These are phyloP conservation scores for Carcinoscorpius rotundicauda DNA, from an alignment of 1,140 invertebrate genomes.

Conservation along the genomic window DNA sequence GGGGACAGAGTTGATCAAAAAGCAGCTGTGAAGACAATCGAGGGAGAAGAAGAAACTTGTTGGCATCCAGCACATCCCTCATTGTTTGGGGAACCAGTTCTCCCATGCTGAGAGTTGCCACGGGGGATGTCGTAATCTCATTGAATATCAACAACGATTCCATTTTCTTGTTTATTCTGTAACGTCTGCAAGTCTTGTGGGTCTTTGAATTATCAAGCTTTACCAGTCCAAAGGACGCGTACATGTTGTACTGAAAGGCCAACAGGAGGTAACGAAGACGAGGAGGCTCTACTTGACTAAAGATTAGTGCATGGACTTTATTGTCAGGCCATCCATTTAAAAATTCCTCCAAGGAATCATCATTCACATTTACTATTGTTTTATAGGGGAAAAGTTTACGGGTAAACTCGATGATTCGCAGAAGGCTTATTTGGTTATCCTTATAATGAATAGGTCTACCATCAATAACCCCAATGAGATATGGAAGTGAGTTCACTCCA, in stretches of 20 bases:
- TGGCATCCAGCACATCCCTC: conserved; percentile 72
- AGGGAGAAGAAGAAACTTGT: conserved; percentile 78
- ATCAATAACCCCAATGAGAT: conserved; percentile 65
- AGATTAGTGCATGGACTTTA: conserved; percentile 73
- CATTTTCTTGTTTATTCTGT: conserved; percentile 57
- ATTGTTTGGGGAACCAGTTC: conserved; percentile 76
- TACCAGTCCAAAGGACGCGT: conserved; percentile 76
- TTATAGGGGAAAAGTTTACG: conserved; percentile 69
- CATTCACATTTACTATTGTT: conserved; percentile 53
- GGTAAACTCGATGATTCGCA: conserved; percentile 73
- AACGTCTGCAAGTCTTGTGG: conserved; percentile 29
- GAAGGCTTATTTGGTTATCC: conserved; percentile 57
- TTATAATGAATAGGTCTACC: conserved; percentile 66
- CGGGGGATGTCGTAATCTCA: conserved; percentile 65
- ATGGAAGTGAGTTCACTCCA: conserved; percentile 63
- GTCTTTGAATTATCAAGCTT: conserved; percentile 21
- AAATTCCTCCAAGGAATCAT: conserved; percentile 61
- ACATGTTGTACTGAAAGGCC: conserved; percentile 69
- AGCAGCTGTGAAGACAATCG: conserved; percentile 81
- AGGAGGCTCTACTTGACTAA: conserved; percentile 59
- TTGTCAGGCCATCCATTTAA: conserved; percentile 82
- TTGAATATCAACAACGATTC: conserved; percentile 84
- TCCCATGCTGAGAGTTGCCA: conserved; percentile 70
- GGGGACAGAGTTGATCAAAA: conserved; percentile 75
- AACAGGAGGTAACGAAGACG: conserved; percentile 74